Conservation (phyloP, 2,888 invertebrate species). For the Thecophora atra region DNA sequence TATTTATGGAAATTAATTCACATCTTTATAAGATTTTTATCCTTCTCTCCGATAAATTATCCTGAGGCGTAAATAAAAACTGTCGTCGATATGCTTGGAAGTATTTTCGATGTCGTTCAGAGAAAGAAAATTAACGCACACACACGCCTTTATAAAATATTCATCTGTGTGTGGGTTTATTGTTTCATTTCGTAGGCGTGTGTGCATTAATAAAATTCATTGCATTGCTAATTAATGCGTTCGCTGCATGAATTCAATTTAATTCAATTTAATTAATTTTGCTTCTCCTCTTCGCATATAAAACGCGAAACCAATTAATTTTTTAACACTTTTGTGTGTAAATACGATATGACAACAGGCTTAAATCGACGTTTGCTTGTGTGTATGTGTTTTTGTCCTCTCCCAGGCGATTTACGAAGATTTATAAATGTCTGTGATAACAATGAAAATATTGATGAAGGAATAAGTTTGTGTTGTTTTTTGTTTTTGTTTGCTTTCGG, state of each 20-base stretch:
- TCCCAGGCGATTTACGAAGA: neutral
- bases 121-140: no score
- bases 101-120: no score
- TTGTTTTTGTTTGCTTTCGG: neutral
- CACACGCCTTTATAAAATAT: neutral
- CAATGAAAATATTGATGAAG: neutral
- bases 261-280: conserved; percentile 21
- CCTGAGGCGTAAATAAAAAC: no score
- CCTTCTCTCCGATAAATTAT: no score
- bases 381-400: neutral
- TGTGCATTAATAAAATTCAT: conserved; percentile 3
- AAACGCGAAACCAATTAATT: conserved; percentile 17
- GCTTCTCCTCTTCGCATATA: neutral
- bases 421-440: conserved; percentile 19
- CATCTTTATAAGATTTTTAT: no score
- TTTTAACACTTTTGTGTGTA: conserved; percentile 14
- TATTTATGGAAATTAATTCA: no score
- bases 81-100: no score
- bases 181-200: neutral
- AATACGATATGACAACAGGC: conserved; percentile 1
- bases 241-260: conserved; percentile 10
- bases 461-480: neutral
- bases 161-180: neutral
- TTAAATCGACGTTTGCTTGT: no score
- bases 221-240: conserved; percentile 5